Conservation (phyloP, 2,797 vertebrate genomes). For the Staurois parvus region DNA sequence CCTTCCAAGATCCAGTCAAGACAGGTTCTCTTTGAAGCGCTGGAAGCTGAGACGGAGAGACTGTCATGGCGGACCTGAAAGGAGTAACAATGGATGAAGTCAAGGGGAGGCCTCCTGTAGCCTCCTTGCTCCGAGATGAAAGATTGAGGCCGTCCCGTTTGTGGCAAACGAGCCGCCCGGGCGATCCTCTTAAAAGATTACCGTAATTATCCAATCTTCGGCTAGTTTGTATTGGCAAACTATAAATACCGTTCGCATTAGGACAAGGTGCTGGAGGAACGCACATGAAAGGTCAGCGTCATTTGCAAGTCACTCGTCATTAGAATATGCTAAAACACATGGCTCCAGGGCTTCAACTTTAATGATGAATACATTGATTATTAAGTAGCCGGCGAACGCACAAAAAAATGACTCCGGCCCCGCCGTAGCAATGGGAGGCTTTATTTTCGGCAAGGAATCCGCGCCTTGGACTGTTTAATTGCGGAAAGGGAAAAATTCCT, state of each 20-base stretch:
- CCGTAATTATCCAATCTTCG: constrained; percentile 89
- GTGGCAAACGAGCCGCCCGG: constrained; percentile 83
- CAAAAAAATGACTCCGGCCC: constrained; percentile 80
- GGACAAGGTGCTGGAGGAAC: constrained; percentile 92
- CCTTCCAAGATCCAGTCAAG: too few species aligned
- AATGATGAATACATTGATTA: constrained; percentile 93
- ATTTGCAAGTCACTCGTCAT: constrained; percentile 91
- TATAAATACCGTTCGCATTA: constrained; percentile 88
- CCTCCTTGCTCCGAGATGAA: constrained; percentile 78
- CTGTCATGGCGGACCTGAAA: background rate
- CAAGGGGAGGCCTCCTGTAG: constrained; percentile 70
- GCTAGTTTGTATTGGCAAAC: constrained; percentile 88
- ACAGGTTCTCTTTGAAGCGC: too few species aligned
- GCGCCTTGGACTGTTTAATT: constrained; percentile 88
- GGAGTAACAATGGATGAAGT: constrained; percentile 65
- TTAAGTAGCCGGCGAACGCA: constrained; percentile 84
- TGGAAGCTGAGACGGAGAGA: background rate
- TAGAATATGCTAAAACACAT: constrained; percentile 94
- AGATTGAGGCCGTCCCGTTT: constrained; percentile 76
- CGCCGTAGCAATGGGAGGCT: constrained; percentile 83
- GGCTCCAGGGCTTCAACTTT: constrained; percentile 89
- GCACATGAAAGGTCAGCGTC: constrained; percentile 92
- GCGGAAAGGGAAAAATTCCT: constrained; percentile 83
- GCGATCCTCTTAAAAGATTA: constrained; percentile 88
- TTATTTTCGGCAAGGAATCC: constrained; percentile 87